Base-by-base conservation (phyloP, 2,113 vertebrate species). In the Cavia porcellus region DNA sequence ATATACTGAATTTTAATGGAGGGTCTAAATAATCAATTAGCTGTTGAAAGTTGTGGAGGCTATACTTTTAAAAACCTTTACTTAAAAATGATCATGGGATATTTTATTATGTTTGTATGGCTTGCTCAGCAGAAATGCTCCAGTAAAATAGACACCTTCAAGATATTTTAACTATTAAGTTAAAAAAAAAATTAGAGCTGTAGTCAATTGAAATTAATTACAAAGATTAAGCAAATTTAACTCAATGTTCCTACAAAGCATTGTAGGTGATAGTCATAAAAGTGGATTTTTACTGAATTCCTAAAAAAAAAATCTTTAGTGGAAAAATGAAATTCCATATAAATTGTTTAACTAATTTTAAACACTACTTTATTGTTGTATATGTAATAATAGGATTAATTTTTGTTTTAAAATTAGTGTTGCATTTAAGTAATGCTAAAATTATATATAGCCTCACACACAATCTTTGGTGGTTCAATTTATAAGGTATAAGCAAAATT, bases 341-440 rank as follows among this genome's bases (percentile, higher is more conserved):
- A 96, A 95, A 87, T 74, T 25, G 13, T 81, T 91, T 19, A 38
- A 9, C 7, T 91, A 17, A 86, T 83, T 20, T 32, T 66, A 42
- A 83, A 70, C 1, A 19, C 10, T 62, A 83, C 50, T 42, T 92
- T 4, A 38, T 42, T 35, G 9, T 66, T 92, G 47, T 50, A 50
- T 52, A 25, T 90, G 28, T 59, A 38, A 42, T n/a, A 45, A 32
- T n/a, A 5, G 9, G 30, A 7, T 13, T 57, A 35, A 47, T 22
- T 89, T 90, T 75, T 86, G 42, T 81, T 86, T 92, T 52, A 19
- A 89, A 95, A 94, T 86, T 22, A 57, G 7, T 32, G 28, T 57
- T 45, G 3, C 45, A n/a, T 57, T 47, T 14, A 75, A 92, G 10
- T 86, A 61, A 86, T 12, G 0, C n/a, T 45, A 45, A 61, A 13